Evolutionary conservation across 2,888 invertebrate species (phyloP).

Genomic region (Apodemia duryi): DNA sequence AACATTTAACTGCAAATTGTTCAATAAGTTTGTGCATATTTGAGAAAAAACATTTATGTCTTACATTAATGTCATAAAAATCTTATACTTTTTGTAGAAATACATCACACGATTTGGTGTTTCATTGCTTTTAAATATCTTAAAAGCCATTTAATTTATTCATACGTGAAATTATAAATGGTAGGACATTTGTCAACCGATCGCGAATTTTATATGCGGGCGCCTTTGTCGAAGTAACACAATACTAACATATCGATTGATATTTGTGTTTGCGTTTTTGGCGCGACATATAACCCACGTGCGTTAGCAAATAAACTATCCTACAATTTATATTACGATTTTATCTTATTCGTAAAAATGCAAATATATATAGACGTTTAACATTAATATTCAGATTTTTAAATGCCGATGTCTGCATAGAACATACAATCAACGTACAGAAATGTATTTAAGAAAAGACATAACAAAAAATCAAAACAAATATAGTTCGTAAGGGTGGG

Average conservation of each 20-base stretch:
- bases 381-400: neutral
- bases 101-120: constrained; percentile 64
- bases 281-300: neutral
- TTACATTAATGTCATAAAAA: constrained; percentile 63
- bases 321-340: neutral
- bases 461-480: no score
- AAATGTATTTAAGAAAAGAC: neutral
- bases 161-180: constrained; percentile 26
- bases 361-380: constrained; percentile 9
- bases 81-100: constrained; percentile 55
- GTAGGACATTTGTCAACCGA: neutral
- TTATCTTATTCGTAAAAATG: constrained; percentile 5
- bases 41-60: constrained; percentile 66
- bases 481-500: no score
- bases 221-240: no score
- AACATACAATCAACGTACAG: neutral
- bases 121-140: constrained; percentile 46
- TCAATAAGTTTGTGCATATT: constrained; percentile 76
- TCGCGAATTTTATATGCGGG: neutral
- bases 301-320: neutral
- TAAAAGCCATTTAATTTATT: constrained; percentile 43
- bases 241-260: no score
- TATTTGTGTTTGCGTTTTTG: neutral
- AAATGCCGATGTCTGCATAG: neutral
- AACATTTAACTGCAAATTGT: constrained; percentile 65